Percentiles rank a stretch among this genome's conserved stretches.
Evolutionary conservation across 2,888 invertebrate species (phyloP).

Genomic region (Phaedon cochleariae): DNA sequence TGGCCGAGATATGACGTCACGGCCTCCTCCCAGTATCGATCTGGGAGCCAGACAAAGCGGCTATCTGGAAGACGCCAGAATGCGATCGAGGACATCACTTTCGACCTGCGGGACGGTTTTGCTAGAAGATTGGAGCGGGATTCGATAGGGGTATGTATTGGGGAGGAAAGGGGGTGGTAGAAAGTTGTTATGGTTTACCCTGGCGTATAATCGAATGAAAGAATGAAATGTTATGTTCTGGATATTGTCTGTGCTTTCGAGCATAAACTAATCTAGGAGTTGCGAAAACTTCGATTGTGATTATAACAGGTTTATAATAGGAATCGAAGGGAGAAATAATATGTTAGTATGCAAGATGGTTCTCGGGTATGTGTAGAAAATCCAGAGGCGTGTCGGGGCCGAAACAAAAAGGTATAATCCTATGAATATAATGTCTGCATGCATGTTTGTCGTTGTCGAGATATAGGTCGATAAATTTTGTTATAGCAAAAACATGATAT

Average conservation of each 20-base stretch:
- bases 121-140: background rate
- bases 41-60: conserved; percentile 49
- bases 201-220: background rate
- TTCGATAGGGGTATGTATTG: conserved; percentile 3
- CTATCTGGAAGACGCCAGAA: conserved; percentile 40
- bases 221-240: background rate
- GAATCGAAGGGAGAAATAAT: no score
- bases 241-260: background rate
- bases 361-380: no score
- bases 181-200: background rate
- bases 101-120: conserved; percentile 10
- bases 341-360: no score
- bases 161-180: background rate
- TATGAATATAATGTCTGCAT: no score
- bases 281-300: no score
- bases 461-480: no score
- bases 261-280: background rate
- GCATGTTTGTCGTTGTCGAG: no score
- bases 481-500: no score
- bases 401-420: no score
- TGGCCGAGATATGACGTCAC: conserved; percentile 65
- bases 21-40: conserved; percentile 61
- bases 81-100: conserved; percentile 28
- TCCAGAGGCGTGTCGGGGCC: no score
- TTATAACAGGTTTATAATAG: no score